Evolutionary conservation across 2,797 vertebrate species (phyloP), one percentile per base, ranked within the genome.

Genomic region (Pangasius mekongensis): DNA sequence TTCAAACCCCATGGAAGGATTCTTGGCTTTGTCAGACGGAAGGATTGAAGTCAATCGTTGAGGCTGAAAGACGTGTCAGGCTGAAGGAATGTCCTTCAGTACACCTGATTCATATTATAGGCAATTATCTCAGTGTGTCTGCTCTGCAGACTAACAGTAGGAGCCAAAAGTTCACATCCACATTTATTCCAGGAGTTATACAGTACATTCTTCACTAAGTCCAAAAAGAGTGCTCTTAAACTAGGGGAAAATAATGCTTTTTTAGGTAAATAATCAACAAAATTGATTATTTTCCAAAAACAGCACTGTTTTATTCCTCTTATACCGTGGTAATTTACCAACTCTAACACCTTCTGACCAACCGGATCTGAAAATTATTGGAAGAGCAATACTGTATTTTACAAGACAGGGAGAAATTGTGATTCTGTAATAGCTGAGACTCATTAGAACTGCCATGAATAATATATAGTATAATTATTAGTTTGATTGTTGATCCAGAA

Each of bases 21-120:
- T 92, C 90, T 83, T 84, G 89, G 89, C 89, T 58, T 87, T 88
- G 90, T 88, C 92, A 47, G 90, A 84, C 87, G 86, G 90, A 89
- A 90, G 89, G 87, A 88, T 88, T 84, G 90, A 91, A 87, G 89
- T 87, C 89, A 91, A 90, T 85, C 77, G 9, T 78, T 92, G 93
- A 94, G 93, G 91, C 92, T 89, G 89, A 90, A 91, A 91, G 92
- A 89, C 92, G 90, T 88, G 92, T 90, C n/a, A 87, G 90, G 90
- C 87, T 92, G 91, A 93, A 93, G 78, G 89, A 92, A 92, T 87
- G 92, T 93, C 91, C 90, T 92, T 89, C 87, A 83, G 90, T 91
- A 94, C 93, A 95, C 93, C 94, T 95, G 94, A 94, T 93, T 94
- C 94, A 94, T 93, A 95, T 95, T 96, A 95, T 91, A 93, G 86